Evolutionary conservation across 2,113 vertebrate genomes (phyloP), one percentile per base, ranked within the genome.

Genomic region (Herpetotheres cachinnans): DNA sequence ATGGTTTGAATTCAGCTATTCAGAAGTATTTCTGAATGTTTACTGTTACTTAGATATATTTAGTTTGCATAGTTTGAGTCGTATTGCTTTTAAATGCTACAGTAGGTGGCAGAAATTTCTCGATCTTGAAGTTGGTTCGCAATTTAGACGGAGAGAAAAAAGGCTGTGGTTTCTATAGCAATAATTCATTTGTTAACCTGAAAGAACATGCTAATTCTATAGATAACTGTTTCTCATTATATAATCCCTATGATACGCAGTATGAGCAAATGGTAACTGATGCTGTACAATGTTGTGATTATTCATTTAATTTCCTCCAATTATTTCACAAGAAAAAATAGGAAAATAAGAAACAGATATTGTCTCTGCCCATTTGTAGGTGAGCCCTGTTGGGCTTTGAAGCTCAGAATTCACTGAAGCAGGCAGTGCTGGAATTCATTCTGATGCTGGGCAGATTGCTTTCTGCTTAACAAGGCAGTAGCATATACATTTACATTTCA

Each of bases 91-190:
- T 40, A 89, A 90, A 91, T 66, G 29, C 74, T 63, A 76, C 61
- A 54, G 81, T 36, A 73, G 27, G 46, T 36, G 83, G 62, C 85
- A 78, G 97, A 97, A 95, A 93, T 87, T 95, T 96, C 91, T 97
- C 30, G 62, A 92, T 84, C 65, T 50, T 69, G 65, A 74, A 79
- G 69, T 90, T 91, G 63, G 32, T 95, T 89, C 25, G 22, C 66
- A 65, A 6, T 91, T 70, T 61, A 24, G 42, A 79, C 72, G 67
- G 62, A 32, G 77, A 91, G 65, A 38, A 85, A 59, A 96, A 82
- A 69, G 16, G 16, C 91, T 46, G 44, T 92, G 77, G 89, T 95
- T 97, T 96, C 93, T 97, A 93, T 97, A 97, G 96, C 96, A 96
- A 94, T 95, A 69, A 65, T 80, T 94, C 85, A 52, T 76, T 94